Conservation (phyloP, 2,113 vertebrate species). For the Lathamus discolor region DNA sequence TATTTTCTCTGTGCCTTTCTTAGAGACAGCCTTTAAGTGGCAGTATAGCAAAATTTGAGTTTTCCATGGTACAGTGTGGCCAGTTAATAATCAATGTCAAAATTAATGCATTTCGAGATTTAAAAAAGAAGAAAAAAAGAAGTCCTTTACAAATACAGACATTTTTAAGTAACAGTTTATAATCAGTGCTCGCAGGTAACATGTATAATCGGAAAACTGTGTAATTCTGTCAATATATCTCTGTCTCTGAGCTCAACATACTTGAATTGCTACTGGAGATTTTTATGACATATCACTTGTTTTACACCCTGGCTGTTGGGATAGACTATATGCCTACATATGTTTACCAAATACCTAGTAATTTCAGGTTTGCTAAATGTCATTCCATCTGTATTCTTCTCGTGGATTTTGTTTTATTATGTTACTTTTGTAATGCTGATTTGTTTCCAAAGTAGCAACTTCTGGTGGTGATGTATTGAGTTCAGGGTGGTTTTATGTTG, state of each 20-base stretch:
- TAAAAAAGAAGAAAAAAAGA: background rate
- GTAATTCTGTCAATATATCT: background rate
- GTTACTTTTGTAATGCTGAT: background rate
- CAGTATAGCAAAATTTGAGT: background rate
- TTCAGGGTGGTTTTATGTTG: background rate
- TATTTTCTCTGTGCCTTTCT: slow-evolving; percentile 26
- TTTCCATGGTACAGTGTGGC: background rate
- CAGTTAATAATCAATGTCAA: background rate
- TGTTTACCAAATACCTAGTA: background rate
- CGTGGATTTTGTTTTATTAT: background rate
- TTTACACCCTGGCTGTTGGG: background rate
- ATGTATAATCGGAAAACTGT: background rate
- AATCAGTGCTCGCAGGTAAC: background rate
- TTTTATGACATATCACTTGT: background rate
- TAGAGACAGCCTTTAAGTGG: background rate
- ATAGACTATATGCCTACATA: background rate
- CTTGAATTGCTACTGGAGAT: background rate
- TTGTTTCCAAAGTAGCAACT: background rate
- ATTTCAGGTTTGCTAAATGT: background rate
- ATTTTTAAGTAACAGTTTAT: background rate
- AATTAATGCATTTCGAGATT: background rate
- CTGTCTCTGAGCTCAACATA: background rate
- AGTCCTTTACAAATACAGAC: background rate
- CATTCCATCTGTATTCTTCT: background rate
- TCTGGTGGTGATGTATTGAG: background rate